A percentile compares a stretch with the other conserved stretches of the same genome.
Evolutionary conservation across 30 jellyfish, hydroid and myxozoan genomes (phyloP).

Genomic region (Aurelia aurita): DNA sequence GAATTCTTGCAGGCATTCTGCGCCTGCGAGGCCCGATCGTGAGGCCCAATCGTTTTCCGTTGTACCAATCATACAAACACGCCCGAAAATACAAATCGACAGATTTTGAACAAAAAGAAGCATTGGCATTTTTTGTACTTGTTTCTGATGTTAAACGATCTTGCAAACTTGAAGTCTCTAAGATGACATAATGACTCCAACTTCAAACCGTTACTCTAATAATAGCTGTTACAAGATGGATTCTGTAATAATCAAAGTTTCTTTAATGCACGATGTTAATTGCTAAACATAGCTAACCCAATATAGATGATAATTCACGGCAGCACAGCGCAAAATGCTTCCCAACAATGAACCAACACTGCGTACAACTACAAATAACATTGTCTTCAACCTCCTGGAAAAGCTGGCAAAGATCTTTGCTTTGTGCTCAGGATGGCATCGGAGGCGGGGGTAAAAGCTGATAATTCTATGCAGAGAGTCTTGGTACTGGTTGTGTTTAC

Average conservation of each 20-base stretch:
- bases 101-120: too few relatives aligned
- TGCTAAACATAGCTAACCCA: slow-evolving; percentile 56
- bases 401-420: too few relatives aligned
- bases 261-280: not conserved
- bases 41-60: too few relatives aligned
- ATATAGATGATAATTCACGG: slow-evolving; percentile 27
- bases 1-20: too few relatives aligned
- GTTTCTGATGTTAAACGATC: not conserved
- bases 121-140: too few relatives aligned
- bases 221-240: slow-evolving; percentile 41
- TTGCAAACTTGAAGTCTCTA: slow-evolving; percentile 8
- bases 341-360: slow-evolving; percentile 27
- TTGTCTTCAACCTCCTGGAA: slow-evolving; percentile 4
- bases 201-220: not conserved
- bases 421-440: too few relatives aligned
- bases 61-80: too few relatives aligned
- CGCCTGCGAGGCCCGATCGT: too few relatives aligned
- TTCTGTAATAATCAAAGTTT: not conserved
- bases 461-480: too few relatives aligned
- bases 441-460: too few relatives aligned
- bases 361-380: slow-evolving; percentile 27
- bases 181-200: slow-evolving; percentile 3
- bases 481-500: too few relatives aligned
- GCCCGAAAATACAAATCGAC: too few relatives aligned
- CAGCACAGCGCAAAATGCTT: slow-evolving; percentile 16